These are phyloP conservation scores for Spea bombifrons DNA, from an alignment of 2,113 vertebrate species.

Conservation along the genomic window DNA sequence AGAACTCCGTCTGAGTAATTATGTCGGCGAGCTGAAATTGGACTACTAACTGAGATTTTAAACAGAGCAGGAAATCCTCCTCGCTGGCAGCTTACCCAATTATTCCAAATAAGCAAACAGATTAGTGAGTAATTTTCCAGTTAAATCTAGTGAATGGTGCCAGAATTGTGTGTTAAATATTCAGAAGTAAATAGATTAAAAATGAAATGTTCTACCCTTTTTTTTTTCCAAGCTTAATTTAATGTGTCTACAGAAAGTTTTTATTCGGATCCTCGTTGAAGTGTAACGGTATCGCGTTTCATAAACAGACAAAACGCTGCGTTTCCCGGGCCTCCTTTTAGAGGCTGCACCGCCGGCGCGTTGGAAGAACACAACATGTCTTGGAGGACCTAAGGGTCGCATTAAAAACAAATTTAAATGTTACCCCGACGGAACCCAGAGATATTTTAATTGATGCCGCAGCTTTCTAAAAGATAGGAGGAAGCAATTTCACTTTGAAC, in stretches of 20 bases:
- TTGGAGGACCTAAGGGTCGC: too few relatives aligned
- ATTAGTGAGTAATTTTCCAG: constrained; percentile 99
- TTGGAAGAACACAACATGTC: neutral
- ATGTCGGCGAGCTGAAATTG: constrained; percentile 98
- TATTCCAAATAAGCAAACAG: constrained; percentile 99
- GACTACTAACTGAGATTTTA: constrained; percentile 98
- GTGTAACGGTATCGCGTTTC: constrained; percentile 51
- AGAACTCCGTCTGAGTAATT: constrained; percentile 99
- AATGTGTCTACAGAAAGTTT: constrained; percentile 77
- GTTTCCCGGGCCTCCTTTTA: constrained; percentile 52
- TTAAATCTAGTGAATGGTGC: constrained; percentile 94
- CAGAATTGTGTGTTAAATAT: constrained; percentile 89
- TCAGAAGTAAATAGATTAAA: constrained; percentile 97
- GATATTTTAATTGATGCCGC: too few relatives aligned
- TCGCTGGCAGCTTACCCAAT: constrained; percentile 97
- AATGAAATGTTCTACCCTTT: constrained; percentile 72
- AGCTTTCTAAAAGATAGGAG: too few relatives aligned
- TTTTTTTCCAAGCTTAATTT: constrained; percentile 74
- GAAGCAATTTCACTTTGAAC: too few relatives aligned
- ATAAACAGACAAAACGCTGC: constrained; percentile 2
- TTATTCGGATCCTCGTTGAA: constrained; percentile 57
- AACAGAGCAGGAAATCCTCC: constrained; percentile 95
- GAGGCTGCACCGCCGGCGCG: constrained; percentile 47
- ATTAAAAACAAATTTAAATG: too few relatives aligned
- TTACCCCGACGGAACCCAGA: too few relatives aligned